phyloP scores from a whole-genome alignment of 1,140 invertebrate genomes.

The Contarinia nasturtii region DNA sequence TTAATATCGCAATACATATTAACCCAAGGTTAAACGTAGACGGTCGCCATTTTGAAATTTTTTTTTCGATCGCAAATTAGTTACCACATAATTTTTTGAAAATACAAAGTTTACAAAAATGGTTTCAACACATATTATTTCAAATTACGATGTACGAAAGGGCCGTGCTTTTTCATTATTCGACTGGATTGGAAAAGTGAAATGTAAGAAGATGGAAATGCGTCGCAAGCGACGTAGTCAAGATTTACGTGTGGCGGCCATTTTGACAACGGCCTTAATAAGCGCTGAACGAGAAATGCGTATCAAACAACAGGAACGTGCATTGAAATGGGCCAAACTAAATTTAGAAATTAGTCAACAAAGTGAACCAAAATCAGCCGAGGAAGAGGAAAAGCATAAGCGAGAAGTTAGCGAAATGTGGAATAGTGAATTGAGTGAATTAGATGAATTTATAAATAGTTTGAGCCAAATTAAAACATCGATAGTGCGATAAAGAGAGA shows the following conservation, averaged over 20 bases:
- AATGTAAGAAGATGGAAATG: conserved; percentile 21
- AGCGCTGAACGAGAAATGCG: conserved; percentile 19
- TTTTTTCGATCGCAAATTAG: no score
- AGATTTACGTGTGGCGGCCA: conserved; percentile 18
- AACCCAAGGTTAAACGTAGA: no score
- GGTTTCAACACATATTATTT: background rate
- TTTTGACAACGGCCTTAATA: conserved; percentile 18
- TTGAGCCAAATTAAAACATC: conserved; percentile 9
- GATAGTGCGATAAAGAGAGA: background rate
- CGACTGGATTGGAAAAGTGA: conserved; percentile 22
- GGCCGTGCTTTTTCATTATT: conserved; percentile 5
- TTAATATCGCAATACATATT: no score
- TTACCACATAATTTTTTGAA: no score
- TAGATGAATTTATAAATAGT: conserved; percentile 20
- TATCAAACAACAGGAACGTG: conserved; percentile 20
- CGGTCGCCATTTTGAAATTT: no score
- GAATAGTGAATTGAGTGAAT: conserved; percentile 20
- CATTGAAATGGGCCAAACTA: conserved; percentile 17
- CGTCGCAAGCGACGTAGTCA: conserved; percentile 16
- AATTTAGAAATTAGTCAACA: conserved; percentile 13
- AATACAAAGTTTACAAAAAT: background rate
- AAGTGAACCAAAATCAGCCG: conserved; percentile 6
- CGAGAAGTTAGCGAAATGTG: conserved; percentile 17
- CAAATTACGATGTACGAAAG: background rate
- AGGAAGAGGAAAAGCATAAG: conserved; percentile 4